These are phyloP conservation scores for Azemiops feae DNA, from an alignment of 2,113 vertebrate genomes.

Conservation along the genomic window DNA sequence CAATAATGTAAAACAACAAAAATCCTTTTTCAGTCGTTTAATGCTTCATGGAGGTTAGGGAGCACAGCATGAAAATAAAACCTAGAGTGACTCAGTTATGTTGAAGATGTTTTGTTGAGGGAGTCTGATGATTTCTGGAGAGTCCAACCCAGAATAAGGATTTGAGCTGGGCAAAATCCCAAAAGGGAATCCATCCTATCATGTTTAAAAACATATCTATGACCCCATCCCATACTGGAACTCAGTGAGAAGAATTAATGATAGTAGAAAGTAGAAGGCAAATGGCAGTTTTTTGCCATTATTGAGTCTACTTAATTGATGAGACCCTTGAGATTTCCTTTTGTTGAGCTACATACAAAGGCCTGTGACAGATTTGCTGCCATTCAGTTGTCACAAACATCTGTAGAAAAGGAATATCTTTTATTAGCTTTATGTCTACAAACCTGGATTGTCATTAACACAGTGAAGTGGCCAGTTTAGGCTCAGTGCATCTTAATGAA, in stretches of 20 bases:
- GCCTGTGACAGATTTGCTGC: background rate
- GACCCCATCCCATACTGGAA: background rate
- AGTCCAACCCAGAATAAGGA: background rate
- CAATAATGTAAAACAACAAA: background rate
- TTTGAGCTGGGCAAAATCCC: background rate
- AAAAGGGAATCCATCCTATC: background rate
- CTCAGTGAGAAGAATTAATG: background rate
- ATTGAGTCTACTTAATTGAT: background rate
- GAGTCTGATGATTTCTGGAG: background rate
- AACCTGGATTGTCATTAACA: background rate
- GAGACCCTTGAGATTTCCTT: background rate
- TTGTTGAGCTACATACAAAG: background rate
- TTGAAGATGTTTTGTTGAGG: background rate
- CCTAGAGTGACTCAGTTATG: background rate
- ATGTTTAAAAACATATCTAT: background rate
- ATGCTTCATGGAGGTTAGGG: background rate
- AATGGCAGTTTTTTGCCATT: background rate
- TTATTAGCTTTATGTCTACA: background rate
- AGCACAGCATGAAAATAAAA: background rate
- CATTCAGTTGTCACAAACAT: background rate
- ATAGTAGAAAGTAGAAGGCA: background rate
- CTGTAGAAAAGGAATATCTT: background rate
- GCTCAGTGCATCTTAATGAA: background rate
- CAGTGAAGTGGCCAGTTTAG: background rate
- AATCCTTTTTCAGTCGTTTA: background rate